These are phyloP conservation scores for Parnassius orleans DNA, from an alignment of 2,888 invertebrate genomes.

Conservation along the genomic window DNA sequence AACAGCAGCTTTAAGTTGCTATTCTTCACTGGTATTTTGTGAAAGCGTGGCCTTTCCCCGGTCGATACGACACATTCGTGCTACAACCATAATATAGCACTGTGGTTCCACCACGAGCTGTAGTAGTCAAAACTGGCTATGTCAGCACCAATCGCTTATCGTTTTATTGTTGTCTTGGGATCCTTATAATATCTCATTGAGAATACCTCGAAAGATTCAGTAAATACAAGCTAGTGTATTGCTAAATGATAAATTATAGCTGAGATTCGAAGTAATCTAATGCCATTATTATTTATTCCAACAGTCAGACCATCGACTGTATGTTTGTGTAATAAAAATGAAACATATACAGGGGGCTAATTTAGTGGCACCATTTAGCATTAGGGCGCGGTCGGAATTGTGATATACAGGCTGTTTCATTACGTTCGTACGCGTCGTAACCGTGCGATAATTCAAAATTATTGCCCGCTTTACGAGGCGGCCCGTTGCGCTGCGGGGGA, in stretches of 20 bases:
- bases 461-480: conserved; percentile 61
- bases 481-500: conserved; percentile 27
- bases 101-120: too few relatives aligned
- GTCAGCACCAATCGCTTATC: too few relatives aligned
- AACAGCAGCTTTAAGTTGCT: too few relatives aligned
- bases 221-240: too few relatives aligned
- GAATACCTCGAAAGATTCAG: too few relatives aligned
- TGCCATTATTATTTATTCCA: conserved; percentile 16
- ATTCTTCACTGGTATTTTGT: too few relatives aligned
- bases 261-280: background rate
- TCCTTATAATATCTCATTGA: too few relatives aligned
- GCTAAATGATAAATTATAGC: background rate
- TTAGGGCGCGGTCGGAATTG: conserved; percentile 54
- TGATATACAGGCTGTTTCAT: conserved; percentile 72
- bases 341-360: conserved; percentile 41
- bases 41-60: too few relatives aligned
- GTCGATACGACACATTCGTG: too few relatives aligned
- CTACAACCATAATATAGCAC: too few relatives aligned
- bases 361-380: conserved; percentile 63
- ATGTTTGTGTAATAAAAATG: conserved; percentile 25
- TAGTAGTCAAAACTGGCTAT: too few relatives aligned
- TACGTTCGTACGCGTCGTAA: conserved; percentile 60
- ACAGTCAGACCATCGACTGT: conserved; percentile 33
- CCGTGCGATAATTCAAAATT: conserved; percentile 68
- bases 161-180: too few relatives aligned